A percentile compares a stretch with the other conserved stretches of the same genome.
Evolutionary conservation across 1,140 invertebrate genomes (phyloP).

Genomic region (Papilio aristodemus): DNA sequence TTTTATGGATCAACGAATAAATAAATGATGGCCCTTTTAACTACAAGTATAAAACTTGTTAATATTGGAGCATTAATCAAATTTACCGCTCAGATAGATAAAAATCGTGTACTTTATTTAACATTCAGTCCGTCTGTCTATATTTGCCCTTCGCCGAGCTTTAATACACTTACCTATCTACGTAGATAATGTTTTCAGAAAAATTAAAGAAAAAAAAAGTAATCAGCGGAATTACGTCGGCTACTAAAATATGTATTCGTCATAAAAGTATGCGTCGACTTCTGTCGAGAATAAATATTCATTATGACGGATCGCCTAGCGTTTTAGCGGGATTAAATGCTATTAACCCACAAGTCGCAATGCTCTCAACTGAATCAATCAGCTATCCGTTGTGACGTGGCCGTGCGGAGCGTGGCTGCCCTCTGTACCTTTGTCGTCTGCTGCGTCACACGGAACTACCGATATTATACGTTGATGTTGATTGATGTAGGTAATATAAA

Average conservation of each 20-base stretch:
- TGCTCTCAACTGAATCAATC: slow-evolving; percentile 72
- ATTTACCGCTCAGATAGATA: slow-evolving; percentile 28
- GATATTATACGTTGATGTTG: slow-evolving; percentile 24
- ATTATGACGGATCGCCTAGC: slow-evolving; percentile 76
- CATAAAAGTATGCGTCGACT: slow-evolving; percentile 76
- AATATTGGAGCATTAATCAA: slow-evolving; percentile 32
- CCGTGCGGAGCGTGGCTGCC: not conserved
- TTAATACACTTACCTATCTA: slow-evolving; percentile 71
- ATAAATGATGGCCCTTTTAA: slow-evolving; percentile 13
- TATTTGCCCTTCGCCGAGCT: slow-evolving; percentile 65
- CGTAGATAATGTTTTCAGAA: slow-evolving; percentile 67
- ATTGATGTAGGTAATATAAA: too few species aligned
- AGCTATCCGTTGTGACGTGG: slow-evolving; percentile 32
- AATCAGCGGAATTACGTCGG: slow-evolving; percentile 75
- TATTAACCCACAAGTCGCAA: slow-evolving; percentile 65
- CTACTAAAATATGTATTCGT: slow-evolving; percentile 80
- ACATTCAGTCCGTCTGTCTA: slow-evolving; percentile 65
- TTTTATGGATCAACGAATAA: slow-evolving; percentile 1
- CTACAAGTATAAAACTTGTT: slow-evolving; percentile 19
- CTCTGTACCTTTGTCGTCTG: slow-evolving; percentile 30
- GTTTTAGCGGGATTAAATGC: slow-evolving; percentile 79
- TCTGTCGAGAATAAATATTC: slow-evolving; percentile 78
- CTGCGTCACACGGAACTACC: slow-evolving; percentile 30
- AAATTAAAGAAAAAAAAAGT: slow-evolving; percentile 78
- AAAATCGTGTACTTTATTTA: slow-evolving; percentile 49